Evolutionary conservation across 2,113 vertebrate species (phyloP).

Genomic region (Gymnogyps californianus): DNA sequence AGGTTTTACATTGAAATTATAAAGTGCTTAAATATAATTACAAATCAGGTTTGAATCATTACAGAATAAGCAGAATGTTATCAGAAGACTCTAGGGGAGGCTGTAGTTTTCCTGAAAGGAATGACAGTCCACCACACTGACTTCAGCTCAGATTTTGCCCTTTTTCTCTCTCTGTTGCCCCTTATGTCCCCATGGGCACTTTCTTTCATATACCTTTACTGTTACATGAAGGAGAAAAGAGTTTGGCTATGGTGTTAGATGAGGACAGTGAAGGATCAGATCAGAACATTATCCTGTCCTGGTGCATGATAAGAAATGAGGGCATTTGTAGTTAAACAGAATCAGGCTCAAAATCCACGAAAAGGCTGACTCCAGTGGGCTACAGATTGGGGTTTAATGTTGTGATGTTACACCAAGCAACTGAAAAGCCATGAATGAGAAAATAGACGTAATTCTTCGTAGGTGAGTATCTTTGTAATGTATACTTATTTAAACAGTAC

Average conservation of each 20-base stretch:
- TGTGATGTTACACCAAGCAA: background rate
- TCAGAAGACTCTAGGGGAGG: background rate
- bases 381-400: background rate
- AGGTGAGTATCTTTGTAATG: background rate
- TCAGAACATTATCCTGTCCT: background rate
- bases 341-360: background rate
- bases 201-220: background rate
- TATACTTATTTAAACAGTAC: background rate
- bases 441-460: background rate
- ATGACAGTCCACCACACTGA: background rate
- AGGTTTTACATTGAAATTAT: slow-evolving; percentile 4
- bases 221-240: background rate
- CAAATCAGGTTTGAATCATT: background rate
- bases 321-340: background rate
- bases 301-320: background rate
- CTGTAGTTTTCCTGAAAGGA: background rate
- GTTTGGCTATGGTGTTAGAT: background rate
- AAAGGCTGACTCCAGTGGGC: background rate
- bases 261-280: background rate
- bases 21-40: background rate
- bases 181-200: background rate
- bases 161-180: background rate
- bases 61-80: background rate
- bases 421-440: background rate
- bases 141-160: background rate